Conservation (phyloP, 1,140 invertebrate species). For the Sinonovacula constricta region DNA sequence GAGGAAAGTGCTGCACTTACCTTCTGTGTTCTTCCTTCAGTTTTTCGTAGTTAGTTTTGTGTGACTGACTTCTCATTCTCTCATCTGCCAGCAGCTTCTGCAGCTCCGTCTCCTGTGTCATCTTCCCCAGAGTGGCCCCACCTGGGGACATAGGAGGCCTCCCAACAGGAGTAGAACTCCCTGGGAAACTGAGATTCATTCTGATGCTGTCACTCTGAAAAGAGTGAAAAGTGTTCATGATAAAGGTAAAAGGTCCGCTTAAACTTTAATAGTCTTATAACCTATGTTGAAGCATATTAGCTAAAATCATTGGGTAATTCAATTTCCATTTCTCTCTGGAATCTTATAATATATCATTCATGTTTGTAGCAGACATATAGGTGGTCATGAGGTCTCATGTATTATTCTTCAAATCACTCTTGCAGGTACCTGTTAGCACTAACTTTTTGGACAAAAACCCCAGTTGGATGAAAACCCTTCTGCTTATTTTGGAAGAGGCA, state of each 20-base stretch:
- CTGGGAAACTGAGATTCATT: constrained; percentile 49
- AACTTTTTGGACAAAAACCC: no score
- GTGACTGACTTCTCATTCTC: constrained; percentile 74
- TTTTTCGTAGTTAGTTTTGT: constrained; percentile 76
- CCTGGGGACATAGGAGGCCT: constrained; percentile 48
- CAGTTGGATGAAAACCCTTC: no score
- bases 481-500: no score
- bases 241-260: neutral
- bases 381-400: no score
- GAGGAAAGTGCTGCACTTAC: no score
- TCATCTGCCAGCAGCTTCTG: constrained; percentile 77
- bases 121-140: constrained; percentile 51
- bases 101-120: constrained; percentile 71
- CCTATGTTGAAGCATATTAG: neutral
- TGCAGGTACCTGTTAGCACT: no score
- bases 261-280: neutral
- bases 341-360: neutral
- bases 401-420: no score
- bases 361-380: constrained; percentile 13
- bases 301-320: neutral
- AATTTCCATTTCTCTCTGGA: neutral
- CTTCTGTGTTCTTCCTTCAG: constrained; percentile 75
- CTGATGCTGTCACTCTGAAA: constrained; percentile 3
- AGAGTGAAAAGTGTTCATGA: neutral
- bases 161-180: constrained; percentile 17